Conservation (phyloP, 2,113 vertebrate genomes). For the Osmerus mordax region DNA sequence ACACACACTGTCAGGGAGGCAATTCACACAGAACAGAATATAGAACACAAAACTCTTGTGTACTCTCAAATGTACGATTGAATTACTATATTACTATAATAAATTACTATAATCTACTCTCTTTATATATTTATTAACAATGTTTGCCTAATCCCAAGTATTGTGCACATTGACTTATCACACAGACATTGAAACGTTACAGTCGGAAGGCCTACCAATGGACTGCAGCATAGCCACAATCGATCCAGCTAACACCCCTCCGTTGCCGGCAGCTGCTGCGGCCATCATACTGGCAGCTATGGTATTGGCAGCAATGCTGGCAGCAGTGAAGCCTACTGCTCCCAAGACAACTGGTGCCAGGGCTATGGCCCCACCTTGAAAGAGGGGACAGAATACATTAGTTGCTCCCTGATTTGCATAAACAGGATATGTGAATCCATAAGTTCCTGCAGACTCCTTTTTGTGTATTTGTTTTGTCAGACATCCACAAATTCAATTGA, state of each 20-base stretch:
- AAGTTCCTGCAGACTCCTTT: neutral
- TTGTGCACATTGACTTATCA: neutral
- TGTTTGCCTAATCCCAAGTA: neutral
- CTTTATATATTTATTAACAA: too few relatives aligned
- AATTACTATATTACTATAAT: neutral
- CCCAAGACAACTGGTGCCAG: slow-evolving; percentile 33
- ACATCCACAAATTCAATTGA: neutral
- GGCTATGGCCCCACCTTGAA: neutral
- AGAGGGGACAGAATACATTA: neutral
- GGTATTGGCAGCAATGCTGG: slow-evolving; percentile 49
- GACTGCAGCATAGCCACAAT: slow-evolving; percentile 41
- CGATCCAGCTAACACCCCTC: slow-evolving; percentile 48
- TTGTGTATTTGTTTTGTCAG: too few relatives aligned
- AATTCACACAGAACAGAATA: neutral
- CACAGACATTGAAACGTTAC: neutral
- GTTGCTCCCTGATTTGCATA: neutral
- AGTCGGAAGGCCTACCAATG: slow-evolving; percentile 34
- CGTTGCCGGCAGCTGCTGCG: slow-evolving; percentile 33
- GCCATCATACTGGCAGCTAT: slow-evolving; percentile 52
- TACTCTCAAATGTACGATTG: neutral
- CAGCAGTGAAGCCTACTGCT: slow-evolving; percentile 42
- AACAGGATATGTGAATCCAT: neutral
- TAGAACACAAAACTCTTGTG: neutral
- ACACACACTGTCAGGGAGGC: neutral
- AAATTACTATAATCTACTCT: too few relatives aligned